Base-by-base conservation (phyloP, 2,888 invertebrate genomes). In the Trissonchulus sp. region DNA sequence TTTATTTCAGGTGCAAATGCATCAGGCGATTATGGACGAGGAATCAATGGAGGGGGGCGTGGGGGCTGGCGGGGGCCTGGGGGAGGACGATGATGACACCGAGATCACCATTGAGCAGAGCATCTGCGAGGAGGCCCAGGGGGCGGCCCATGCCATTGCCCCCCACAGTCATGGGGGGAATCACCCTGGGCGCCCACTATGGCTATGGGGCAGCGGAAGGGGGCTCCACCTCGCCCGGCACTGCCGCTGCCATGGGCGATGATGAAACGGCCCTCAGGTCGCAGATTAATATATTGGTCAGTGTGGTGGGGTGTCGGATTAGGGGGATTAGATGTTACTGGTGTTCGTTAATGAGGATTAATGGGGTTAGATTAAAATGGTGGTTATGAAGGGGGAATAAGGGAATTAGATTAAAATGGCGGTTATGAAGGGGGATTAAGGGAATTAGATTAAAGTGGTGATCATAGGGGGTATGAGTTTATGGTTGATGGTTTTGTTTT, bases 231-330 rank as follows among this genome's bases (percentile, higher is more conserved):
- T 23, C 36, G 3, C 23, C 35, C n/a, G 3, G 3, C 37, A 36
- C 8, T 15, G 71, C 2, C 33, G n/a, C 35, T 18, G 71, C 2
- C 2, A n/a, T 3, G n/a, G 71, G n/a, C n/a, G 37, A 69, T 31
- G 71, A 15, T 3, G 31, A 33, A 36, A 31, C 71, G 35, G 28
- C 71, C n/a, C 37, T 69, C 8, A 30, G 71, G n/a, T 69, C 71
- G 36, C 33, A 69, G n/a, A 69, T 69, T n/a, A 69, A 69, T 36
- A 35, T 69, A 2, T 15, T 69, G 71, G 71, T 69, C 34, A 65
- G 68, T 65, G 68, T 8, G 48, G 23, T 48, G n/a, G n/a, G n/a
- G n/a, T n/a, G n/a, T n/a, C n/a, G n/a, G n/a, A n/a, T n/a, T n/a
- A n/a, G n/a, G n/a, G n/a, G n/a, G n/a, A n/a, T n/a, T n/a, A n/a